Base-by-base conservation (phyloP, 2,113 vertebrate genomes). In the Saiga tatarica region DNA sequence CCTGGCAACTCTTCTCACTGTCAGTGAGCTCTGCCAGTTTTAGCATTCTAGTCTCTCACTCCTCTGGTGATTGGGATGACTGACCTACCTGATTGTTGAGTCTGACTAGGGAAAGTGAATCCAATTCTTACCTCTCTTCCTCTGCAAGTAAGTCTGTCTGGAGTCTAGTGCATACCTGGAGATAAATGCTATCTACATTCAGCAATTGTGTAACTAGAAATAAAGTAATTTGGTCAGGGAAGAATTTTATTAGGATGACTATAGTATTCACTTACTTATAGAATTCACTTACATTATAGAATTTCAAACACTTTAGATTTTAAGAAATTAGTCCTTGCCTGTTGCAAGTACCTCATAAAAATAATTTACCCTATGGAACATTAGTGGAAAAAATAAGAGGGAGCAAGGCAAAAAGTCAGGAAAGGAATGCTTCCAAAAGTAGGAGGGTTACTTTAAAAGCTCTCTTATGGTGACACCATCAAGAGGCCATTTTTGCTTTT, bases 111-210 rank as follows among this genome's bases (percentile, higher is more conserved):
- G 45, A n/a, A 90, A 95, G 67, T 26, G 36, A 89, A 87, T 30
- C 9, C 45, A 91, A 47, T 6, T 10, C 55, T 88, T 50, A 64
- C 9, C 28, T 79, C 50, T 93, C 64, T 33, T 86, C 62, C 52
- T 87, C 30, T 87, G 60, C 67, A 25, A 81, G 26, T 89, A 89
- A 89, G 39, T 82, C 91, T 87, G 64, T 91, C 62, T 91, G 33
- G 39, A 86, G 79, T 28, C 78, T 64, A 84, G 55, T 57, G 83
- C 57, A 39, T 71, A 71, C n/a, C 19, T 39, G 19, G n/a, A 87
- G 39, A 94, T 88, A 94, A 97, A 97, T 88, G 84, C 21, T 81
- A 95, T 23, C n/a, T 71, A 71, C 25, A 83, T 64, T 78, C 12
- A n/a, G 21, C 13, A 67, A 64, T 53, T 78, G 36, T 57, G 62